Evolutionary conservation across 2,888 invertebrate species (phyloP).

Genomic region (Drosophila nr. perissopoda): DNA sequence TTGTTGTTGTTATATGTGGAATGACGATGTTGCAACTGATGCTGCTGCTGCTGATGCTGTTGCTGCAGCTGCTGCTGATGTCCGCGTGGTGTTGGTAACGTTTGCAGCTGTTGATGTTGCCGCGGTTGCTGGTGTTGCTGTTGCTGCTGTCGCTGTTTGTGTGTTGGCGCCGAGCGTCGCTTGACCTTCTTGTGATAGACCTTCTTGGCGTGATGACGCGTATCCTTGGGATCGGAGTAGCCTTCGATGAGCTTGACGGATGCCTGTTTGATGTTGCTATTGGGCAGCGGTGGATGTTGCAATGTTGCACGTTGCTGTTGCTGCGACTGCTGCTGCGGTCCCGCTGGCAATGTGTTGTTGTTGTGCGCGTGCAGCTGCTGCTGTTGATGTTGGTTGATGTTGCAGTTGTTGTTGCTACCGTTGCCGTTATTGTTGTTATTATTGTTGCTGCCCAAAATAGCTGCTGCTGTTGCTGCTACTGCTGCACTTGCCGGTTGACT

Average conservation of each 20-base stretch:
- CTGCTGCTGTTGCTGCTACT: constrained; percentile 53
- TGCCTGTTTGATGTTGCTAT: constrained; percentile 83
- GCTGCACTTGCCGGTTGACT: constrained; percentile 60
- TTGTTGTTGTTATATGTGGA: constrained; percentile 77
- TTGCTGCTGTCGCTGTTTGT: constrained; percentile 67
- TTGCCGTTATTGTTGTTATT: constrained; percentile 36
- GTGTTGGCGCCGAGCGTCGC: constrained; percentile 68
- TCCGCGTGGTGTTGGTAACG: constrained; percentile 62
- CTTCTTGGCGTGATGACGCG: constrained; percentile 81
- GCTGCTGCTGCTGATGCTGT: constrained; percentile 62
- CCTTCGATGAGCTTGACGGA: constrained; percentile 84
- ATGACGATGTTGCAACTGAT: constrained; percentile 59
- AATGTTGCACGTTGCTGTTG: constrained; percentile 68
- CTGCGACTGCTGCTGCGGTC: constrained; percentile 49
- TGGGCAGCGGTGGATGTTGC: constrained; percentile 77
- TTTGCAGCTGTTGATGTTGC: constrained; percentile 60
- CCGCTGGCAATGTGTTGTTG: constrained; percentile 68
- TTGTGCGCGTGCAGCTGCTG: constrained; percentile 62
- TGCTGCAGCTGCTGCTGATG: constrained; percentile 53
- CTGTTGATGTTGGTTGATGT: constrained; percentile 55
- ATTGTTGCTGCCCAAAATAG: constrained; percentile 48
- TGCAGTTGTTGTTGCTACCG: constrained; percentile 35
- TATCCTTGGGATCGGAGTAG: constrained; percentile 85
- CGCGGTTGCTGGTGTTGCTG: constrained; percentile 54
- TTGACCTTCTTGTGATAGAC: constrained; percentile 84